Evolutionary conservation across 2,888 invertebrate genomes (phyloP).

Genomic region (Harmothoe impar): DNA sequence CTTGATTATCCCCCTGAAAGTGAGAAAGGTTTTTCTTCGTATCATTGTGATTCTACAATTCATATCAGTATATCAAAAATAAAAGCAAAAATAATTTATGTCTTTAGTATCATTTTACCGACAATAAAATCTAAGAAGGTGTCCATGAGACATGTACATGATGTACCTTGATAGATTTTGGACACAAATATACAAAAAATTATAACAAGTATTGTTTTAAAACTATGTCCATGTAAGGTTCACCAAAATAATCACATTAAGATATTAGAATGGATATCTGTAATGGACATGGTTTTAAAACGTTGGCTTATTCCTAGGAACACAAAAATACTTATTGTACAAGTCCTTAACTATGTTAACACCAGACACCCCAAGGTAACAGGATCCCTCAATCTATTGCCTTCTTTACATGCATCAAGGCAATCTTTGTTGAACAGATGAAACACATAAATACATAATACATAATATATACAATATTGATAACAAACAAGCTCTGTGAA

Average conservation of each 20-base stretch:
- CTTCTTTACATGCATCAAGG: conserved; percentile 55
- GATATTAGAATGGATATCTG: too few relatives aligned
- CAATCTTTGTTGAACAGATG: not conserved
- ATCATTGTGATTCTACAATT: too few relatives aligned
- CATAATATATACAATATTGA: not conserved
- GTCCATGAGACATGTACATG: too few relatives aligned
- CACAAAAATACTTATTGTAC: not conserved
- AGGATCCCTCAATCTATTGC: not conserved
- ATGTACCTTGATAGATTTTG: too few relatives aligned
- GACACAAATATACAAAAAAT: too few relatives aligned
- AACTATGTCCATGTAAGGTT: too few relatives aligned
- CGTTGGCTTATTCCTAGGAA: not conserved
- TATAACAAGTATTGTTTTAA: too few relatives aligned
- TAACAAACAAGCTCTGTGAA: not conserved
- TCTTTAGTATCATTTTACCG: too few relatives aligned
- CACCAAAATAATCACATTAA: too few relatives aligned
- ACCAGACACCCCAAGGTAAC: not conserved
- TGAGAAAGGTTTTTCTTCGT: not conserved
- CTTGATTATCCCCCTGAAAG: conserved; percentile 54
- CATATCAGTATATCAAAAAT: too few relatives aligned
- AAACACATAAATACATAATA: not conserved
- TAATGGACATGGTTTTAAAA: not conserved
- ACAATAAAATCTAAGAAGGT: too few relatives aligned
- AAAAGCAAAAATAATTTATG: too few relatives aligned
- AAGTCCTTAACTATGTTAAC: not conserved